phyloP scores from a whole-genome alignment of 2,888 invertebrate genomes.

The Colostygia pectinataria region DNA sequence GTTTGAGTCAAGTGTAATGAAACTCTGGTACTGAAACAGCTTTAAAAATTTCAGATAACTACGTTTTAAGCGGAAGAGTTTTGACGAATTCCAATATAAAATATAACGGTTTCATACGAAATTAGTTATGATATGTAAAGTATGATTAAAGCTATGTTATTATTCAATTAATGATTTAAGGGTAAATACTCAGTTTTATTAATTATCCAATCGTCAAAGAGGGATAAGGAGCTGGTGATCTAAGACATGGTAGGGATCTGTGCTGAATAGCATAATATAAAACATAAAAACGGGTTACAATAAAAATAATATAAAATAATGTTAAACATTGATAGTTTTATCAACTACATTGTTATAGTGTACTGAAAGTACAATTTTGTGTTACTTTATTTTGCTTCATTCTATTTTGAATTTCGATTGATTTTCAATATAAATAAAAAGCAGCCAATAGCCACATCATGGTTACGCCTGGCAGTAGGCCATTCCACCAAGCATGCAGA shows the following conservation, averaged over 20 bases:
- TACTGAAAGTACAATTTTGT: conserved; percentile 13
- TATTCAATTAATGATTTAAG: conserved; percentile 31
- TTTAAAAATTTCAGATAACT: background rate
- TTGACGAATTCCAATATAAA: conserved; percentile 16
- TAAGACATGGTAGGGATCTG: conserved; percentile 53
- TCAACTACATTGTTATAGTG: background rate
- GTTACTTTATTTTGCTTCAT: conserved; percentile 22
- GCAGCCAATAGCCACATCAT: conserved; percentile 73
- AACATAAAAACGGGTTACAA: conserved; percentile 48
- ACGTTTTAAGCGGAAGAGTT: conserved; percentile 1
- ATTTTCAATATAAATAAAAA: conserved; percentile 61
- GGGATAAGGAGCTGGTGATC: conserved; percentile 42
- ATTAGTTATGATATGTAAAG: conserved; percentile 25
- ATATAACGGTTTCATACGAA: conserved; percentile 25
- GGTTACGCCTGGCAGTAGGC: conserved; percentile 71
- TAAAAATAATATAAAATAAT: conserved; percentile 37
- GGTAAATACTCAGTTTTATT: conserved; percentile 5
- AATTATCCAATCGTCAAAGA: conserved; percentile 10
- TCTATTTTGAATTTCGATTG: conserved; percentile 38
- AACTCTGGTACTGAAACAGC: no score
- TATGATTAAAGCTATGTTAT: conserved; percentile 20
- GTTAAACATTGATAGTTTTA: background rate
- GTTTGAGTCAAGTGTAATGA: no score
- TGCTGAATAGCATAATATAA: conserved; percentile 45
- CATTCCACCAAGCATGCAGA: conserved; percentile 79